Conservation (phyloP, 92 coral and sea anemone species). For the Bergia sp. region DNA sequence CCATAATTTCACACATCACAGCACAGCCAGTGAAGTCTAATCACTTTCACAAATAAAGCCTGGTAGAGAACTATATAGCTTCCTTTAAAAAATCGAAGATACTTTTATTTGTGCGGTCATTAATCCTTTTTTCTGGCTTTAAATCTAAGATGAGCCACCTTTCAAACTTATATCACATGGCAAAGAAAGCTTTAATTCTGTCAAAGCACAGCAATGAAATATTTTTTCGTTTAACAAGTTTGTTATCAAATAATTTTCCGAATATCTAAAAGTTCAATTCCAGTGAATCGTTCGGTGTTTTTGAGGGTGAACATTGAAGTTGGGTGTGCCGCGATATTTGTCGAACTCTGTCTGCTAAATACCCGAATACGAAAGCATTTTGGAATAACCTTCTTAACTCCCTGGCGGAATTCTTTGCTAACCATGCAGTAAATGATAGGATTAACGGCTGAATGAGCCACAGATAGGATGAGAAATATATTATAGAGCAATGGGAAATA, state of each 20-base stretch:
- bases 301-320: not conserved
- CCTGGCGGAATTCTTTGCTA: constrained; percentile 31
- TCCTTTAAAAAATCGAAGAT: not conserved
- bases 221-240: not conserved
- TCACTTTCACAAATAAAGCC: not conserved
- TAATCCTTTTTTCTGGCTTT: not conserved
- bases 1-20: not conserved
- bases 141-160: too few species aligned
- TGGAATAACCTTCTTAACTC: constrained; percentile 17
- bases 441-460: constrained; percentile 23
- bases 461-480: constrained; percentile 14
- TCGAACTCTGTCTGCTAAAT: not conserved
- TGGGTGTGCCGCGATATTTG: not conserved
- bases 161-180: not conserved
- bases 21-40: not conserved
- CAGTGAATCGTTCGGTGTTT: not conserved
- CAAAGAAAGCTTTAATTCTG: not conserved
- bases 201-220: not conserved
- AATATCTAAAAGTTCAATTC: not conserved
- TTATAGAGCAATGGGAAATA: constrained; percentile 10
- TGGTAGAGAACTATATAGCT: not conserved
- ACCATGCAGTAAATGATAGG: constrained; percentile 39
- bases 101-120: not conserved
- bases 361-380: not conserved
- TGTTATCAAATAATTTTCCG: not conserved